Conservation (phyloP, 2,888 invertebrate genomes). For the Maniola hyperantus region DNA sequence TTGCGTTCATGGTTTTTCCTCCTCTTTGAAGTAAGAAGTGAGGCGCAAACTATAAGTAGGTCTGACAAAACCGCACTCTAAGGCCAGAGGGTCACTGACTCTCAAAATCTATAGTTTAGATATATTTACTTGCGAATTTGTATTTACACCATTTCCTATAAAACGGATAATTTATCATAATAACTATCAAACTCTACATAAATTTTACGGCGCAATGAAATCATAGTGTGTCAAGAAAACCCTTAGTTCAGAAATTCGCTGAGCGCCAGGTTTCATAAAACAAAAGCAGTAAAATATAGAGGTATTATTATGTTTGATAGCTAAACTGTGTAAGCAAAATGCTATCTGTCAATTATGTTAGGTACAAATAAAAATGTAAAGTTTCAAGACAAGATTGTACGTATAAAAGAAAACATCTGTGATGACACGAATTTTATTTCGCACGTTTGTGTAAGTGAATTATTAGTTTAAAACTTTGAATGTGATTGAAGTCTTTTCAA, state of each 20-base stretch:
- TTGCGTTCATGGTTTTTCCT: too few species aligned
- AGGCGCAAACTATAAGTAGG: background rate
- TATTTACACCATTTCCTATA: slow-evolving; percentile 59
- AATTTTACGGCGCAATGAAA: slow-evolving; percentile 59
- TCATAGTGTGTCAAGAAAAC: slow-evolving; percentile 35
- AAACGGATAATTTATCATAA: slow-evolving; percentile 66
- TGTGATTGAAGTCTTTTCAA: background rate
- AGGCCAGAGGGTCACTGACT: slow-evolving; percentile 34
- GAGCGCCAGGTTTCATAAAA: slow-evolving; percentile 36
- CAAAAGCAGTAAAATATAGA: slow-evolving; percentile 26
- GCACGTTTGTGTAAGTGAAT: slow-evolving; percentile 3
- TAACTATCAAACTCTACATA: slow-evolving; percentile 56
- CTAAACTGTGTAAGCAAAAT: slow-evolving; percentile 30
- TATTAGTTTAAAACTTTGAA: background rate
- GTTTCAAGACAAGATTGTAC: slow-evolving; percentile 18
- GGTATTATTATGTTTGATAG: slow-evolving; percentile 14
- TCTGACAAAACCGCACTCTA: background rate
- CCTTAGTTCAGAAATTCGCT: slow-evolving; percentile 20
- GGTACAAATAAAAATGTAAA: slow-evolving; percentile 7
- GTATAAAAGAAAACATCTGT: slow-evolving; percentile 24
- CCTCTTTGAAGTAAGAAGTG: too few species aligned
- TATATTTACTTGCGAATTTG: slow-evolving; percentile 58
- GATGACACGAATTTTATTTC: slow-evolving; percentile 8
- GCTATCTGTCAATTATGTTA: slow-evolving; percentile 27
- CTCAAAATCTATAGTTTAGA: slow-evolving; percentile 59